Base-by-base conservation (phyloP, 2,888 invertebrate species). In the Scrobipalpa atriplicella region DNA sequence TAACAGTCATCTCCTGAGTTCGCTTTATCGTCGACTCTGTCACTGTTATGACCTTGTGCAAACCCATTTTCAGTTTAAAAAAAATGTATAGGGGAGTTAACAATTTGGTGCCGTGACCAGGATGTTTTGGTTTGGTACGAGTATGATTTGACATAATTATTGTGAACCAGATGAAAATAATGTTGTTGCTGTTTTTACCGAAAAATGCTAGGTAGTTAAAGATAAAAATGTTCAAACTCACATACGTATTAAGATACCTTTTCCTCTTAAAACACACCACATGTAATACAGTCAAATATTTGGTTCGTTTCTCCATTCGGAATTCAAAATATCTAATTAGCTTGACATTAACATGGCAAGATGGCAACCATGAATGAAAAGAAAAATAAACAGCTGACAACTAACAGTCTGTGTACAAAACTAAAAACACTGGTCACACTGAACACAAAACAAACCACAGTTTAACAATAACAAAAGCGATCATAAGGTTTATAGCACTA, bases 391-490 rank as follows among this genome's bases (percentile, higher is more conserved):
- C 47, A n/a, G 16, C 47, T n/a, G 47, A 16, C 16, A n/a, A n/a
- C n/a, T n/a, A 13, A 1, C 0, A 13, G 13, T 13, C n/a, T 43
- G 43, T 43, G 43, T 43, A 43, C 43, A 47, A 47, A 7, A 18
- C 19, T 52, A 36, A 36, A n/a, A 9, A 16, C 58, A 58, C 58
- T 58, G 9, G 36, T 13, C n/a, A 29, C 16, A 58, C 29, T 29
- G 29, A 29, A 29, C 29, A 29, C 29, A 29, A 29, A 29, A 38
- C 58, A 29, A 10, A 56, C 21, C 47, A n/a, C 56, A 56, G 18
- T 56, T 38, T n/a, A 58, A 58, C 11, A 29, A 58, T 10, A 58
- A 58, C 58, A 38, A 54, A 54, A 56, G 36, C 13, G 13, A 9
- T n/a, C 56, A 29, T 56, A n/a, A 36, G 16, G 16, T 58, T 58